Evolutionary conservation across 2,113 vertebrate species (phyloP), one percentile per base, ranked within the genome.

Genomic region (Prolemur simus): DNA sequence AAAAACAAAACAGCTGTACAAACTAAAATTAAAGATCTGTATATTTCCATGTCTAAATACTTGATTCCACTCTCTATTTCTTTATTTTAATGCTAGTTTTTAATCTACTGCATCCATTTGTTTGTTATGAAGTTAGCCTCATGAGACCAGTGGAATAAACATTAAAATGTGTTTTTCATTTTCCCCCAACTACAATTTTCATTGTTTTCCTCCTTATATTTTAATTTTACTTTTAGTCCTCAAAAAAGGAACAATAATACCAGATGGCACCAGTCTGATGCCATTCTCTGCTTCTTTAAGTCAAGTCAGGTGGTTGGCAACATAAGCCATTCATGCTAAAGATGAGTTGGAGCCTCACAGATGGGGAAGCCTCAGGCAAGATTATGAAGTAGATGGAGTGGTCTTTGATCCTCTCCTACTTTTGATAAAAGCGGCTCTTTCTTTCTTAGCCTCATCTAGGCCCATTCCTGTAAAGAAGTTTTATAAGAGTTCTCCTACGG

Each of bases 1-100:
- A 39, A 97, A 42, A 42, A 96, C 97, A n/a, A n/a, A 97, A 96
- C 97, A 98, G 97, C 97, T 98, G 96, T 97, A 81, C 56, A 98
- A 98, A 98, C 92, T 95, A 90, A 96, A 97, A 54, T 49, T 96
- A 84, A 98, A 90, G 52, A 92, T 92, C 81, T 94, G 80, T 97
- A 83, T 97, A 45, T 95, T 97, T 97, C 78, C 39, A 27, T 98
- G 69, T 96, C 83, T 60, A 96, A 94, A 94, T 88, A 90, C n/a
- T 94, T 96, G 49, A 97, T 84, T 97, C 78, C 78, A 34, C 85
- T 97, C 73, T 96, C 45, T 93, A 66, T 96, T 97, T 89, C 47
- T 97, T 97, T 89, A 96, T 64, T 89, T 20, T 89, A 95, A 39
- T 96, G 74, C 94, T 97, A 94, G 77, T 84, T 91, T 97, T 94